These are phyloP conservation scores for Leptodactylus fallax DNA, from an alignment of 2,797 vertebrate species.

Conservation along the genomic window DNA sequence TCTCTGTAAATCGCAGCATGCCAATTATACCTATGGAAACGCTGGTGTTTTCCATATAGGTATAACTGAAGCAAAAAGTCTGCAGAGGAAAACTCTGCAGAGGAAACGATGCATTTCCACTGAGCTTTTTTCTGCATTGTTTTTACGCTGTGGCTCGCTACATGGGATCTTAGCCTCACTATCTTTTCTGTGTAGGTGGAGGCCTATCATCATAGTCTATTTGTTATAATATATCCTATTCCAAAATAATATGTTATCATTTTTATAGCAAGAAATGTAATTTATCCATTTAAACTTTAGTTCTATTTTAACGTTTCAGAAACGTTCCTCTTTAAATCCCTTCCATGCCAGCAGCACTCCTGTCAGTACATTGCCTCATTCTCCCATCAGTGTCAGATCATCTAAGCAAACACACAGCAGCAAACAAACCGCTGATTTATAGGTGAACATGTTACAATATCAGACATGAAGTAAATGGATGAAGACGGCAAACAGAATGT, in stretches of 20 bases:
- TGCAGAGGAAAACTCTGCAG: too few species aligned
- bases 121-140: too few species aligned
- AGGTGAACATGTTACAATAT: constrained; percentile 16
- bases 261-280: neutral
- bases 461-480: constrained; percentile 17
- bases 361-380: neutral
- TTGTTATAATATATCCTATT: too few species aligned
- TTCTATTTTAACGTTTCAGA: neutral
- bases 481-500: neutral
- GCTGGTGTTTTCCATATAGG: too few species aligned
- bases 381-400: neutral
- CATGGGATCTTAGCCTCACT: too few species aligned
- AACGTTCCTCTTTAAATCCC: neutral
- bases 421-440: neutral
- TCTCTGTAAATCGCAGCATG: too few species aligned
- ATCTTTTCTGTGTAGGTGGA: too few species aligned
- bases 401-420: neutral
- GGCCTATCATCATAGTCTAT: too few species aligned
- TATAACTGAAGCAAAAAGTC: too few species aligned
- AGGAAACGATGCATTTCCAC: too few species aligned
- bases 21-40: too few species aligned
- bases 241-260: neutral
- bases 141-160: too few species aligned
- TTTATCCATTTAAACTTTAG: neutral
- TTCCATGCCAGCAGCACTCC: neutral